Evolutionary conservation across 2,113 vertebrate species (phyloP), one percentile per base, ranked within the genome.

Genomic region (Mobula hypostoma): DNA sequence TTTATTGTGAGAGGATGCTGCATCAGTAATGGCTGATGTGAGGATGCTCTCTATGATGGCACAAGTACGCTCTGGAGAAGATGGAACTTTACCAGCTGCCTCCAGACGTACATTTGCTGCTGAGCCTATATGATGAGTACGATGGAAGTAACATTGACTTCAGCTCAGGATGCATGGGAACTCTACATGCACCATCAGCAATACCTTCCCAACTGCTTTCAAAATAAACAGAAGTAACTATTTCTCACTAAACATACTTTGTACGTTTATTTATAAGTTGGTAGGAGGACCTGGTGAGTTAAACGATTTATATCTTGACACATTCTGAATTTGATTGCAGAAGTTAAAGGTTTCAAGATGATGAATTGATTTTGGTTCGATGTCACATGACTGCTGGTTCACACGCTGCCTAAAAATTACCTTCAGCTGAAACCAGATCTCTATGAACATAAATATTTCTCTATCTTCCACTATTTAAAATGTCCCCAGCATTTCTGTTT

Each of bases 341-440:
- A 90, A 90, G 85, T 90, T 90, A 90, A 90, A 90, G 61, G 29
- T 90, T 90, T 90, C 85, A 90, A 90, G 63, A 90, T 90, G 61
- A 90, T 15, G 66, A 90, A 90, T 90, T 66, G 61, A 17, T n/a
- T 66, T 90, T 90, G 66, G 40, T 66, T 66, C 61, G 66, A 90
- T 90, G 85, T 90, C 15, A 32, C 29, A 90, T 66, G 61, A 66
- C 66, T 90, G 61, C n/a, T 36, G 29, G 8, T 21, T 24, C 61
- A 66, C 40, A 90, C 66, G 5, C 61, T 90, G 58, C n/a, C 21
- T n/a, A 87, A 87, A 87, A 87, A 61, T 61, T n/a, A 87, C 48
- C 83, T 88, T 88, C 83, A 88, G 29, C 61, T 27, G 14, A 88
- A 88, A 70, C 68, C 68, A 70, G 11, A 8, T 70, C 68, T 70